Conservation (phyloP, 2,888 invertebrate species). For the Ecdyonurus torrentis region DNA sequence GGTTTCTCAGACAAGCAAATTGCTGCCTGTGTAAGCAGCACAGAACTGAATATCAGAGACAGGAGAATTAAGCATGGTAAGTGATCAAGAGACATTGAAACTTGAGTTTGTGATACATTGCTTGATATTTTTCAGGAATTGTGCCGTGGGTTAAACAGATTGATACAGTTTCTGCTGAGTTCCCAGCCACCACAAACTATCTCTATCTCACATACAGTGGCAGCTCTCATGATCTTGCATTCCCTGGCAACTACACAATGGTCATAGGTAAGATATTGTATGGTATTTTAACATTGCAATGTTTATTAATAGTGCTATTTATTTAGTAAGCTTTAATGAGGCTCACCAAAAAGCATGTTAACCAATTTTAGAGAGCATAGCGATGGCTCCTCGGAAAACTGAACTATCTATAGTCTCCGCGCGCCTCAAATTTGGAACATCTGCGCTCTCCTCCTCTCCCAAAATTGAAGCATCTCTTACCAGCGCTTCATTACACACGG, state of each 20-base stretch:
- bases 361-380: no score
- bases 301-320: neutral
- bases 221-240: constrained; percentile 59
- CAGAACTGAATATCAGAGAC: constrained; percentile 67
- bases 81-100: neutral
- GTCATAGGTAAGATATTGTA: constrained; percentile 68
- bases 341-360: no score
- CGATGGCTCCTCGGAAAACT: no score
- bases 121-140: constrained; percentile 33
- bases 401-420: no score
- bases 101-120: neutral
- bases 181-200: constrained; percentile 98
- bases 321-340: no score
- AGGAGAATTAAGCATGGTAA: constrained; percentile 45
- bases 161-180: constrained; percentile 98
- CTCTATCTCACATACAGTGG: constrained; percentile 97
- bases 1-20: constrained; percentile 98
- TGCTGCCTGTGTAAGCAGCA: constrained; percentile 68
- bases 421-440: no score
- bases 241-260: constrained; percentile 63
- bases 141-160: constrained; percentile 89
- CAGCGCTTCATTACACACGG: no score
- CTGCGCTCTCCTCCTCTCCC: no score
- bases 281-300: neutral
- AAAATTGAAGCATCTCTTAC: no score